Evolutionary conservation across 1,140 invertebrate species (phyloP).

Genomic region (Meloidogyne exigua): DNA sequence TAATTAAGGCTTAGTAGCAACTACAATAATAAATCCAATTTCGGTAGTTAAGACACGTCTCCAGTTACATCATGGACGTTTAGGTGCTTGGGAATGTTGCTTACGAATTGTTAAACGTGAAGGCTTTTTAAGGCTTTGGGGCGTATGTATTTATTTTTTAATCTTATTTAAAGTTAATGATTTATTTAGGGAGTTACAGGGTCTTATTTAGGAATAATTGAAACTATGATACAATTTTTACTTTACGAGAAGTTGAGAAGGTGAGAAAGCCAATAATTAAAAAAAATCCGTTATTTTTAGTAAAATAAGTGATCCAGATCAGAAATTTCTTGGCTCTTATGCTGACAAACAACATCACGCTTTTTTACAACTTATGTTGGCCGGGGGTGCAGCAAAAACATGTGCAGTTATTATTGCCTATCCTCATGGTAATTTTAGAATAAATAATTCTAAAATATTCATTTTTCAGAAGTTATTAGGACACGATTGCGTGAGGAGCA

Average conservation of each 20-base stretch:
- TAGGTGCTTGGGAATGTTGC: conserved; percentile 77
- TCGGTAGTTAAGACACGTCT: conserved; percentile 98
- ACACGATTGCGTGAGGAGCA: conserved; percentile 50
- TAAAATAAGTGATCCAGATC: conserved; percentile 34
- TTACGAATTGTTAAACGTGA: conserved; percentile 74
- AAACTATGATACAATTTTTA: conserved; percentile 98
- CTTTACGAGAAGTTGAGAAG: conserved; percentile 78
- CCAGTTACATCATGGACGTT: conserved; percentile 78
- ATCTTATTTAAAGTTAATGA: conserved; percentile 68
- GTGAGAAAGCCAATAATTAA: not conserved
- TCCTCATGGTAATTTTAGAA: conserved; percentile 47
- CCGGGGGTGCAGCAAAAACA: conserved; percentile 51
- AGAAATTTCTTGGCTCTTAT: conserved; percentile 12
- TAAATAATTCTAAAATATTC: not conserved
- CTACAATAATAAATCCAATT: conserved; percentile 94
- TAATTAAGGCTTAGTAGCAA: conserved; percentile 84
- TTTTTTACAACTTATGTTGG: conserved; percentile 54
- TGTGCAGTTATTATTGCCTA: conserved; percentile 44
- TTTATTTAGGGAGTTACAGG: conserved; percentile 96
- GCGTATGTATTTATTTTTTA: conserved; percentile 36
- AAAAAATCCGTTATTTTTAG: not conserved
- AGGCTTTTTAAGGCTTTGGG: conserved; percentile 66
- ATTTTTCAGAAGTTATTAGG: conserved; percentile 48
- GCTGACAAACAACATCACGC: conserved; percentile 39
- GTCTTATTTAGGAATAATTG: conserved; percentile 95